A percentile compares a stretch with the other conserved stretches of the same genome.
Conservation (phyloP, 2,113 vertebrate species). For the Nannospalax galili region DNA sequence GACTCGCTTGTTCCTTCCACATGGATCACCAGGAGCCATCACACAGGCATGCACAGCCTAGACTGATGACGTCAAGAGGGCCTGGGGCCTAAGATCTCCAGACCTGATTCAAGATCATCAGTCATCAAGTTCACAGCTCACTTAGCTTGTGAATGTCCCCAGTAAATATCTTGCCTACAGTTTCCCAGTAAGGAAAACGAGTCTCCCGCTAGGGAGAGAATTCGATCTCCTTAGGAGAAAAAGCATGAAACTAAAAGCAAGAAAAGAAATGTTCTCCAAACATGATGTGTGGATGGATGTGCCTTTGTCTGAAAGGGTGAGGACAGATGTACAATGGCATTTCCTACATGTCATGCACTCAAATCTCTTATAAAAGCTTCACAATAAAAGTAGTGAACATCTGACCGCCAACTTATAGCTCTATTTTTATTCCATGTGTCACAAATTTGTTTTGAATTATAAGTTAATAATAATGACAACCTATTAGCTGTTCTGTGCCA, state of each 20-base stretch:
- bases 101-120: background rate
- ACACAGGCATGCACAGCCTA: background rate
- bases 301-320: background rate
- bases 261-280: background rate
- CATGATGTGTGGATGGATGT: background rate
- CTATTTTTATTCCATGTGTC: background rate
- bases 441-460: background rate
- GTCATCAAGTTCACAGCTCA: background rate
- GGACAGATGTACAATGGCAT: fast-evolving
- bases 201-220: background rate
- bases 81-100: background rate
- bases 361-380: background rate
- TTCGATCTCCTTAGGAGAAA: background rate
- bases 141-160: background rate
- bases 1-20: background rate
- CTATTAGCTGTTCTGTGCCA: background rate
- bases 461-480: background rate
- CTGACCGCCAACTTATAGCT: background rate
- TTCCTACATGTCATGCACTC: background rate
- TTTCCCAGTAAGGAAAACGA: constrained; percentile 1
- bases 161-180: background rate
- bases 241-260: background rate
- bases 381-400: background rate
- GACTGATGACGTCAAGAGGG: background rate
- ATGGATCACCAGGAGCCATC: background rate